phyloP scores from a whole-genome alignment of 2,888 invertebrate genomes.

The Petrolisthes manimaculis region DNA sequence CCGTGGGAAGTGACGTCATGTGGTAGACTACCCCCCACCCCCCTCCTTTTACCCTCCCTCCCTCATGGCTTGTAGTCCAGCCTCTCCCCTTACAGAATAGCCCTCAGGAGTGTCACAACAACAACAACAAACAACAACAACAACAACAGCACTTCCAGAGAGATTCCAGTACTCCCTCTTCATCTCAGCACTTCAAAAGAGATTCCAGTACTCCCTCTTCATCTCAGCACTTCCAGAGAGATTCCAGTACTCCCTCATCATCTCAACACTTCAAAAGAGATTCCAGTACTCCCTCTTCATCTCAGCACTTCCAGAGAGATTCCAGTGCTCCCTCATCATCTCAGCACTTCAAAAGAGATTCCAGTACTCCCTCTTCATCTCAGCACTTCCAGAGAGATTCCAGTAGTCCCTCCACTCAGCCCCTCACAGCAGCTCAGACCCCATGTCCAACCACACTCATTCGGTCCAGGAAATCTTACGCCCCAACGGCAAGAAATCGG shows the following conservation, averaged over 20 bases:
- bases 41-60: not conserved
- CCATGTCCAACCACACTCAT: constrained; percentile 37
- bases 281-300: too few relatives aligned
- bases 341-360: too few relatives aligned
- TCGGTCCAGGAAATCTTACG: constrained; percentile 56
- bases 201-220: too few relatives aligned
- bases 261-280: too few relatives aligned
- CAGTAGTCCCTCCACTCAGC: constrained; percentile 18
- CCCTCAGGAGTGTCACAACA: constrained; percentile 2
- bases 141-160: not conserved
- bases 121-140: constrained; percentile 22
- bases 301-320: too few relatives aligned
- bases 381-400: constrained; percentile 37
- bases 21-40: not conserved
- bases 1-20: not conserved
- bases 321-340: too few relatives aligned
- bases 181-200: too few relatives aligned
- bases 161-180: constrained; percentile 11
- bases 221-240: too few relatives aligned
- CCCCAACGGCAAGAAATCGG: constrained; percentile 53
- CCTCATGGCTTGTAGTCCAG: constrained; percentile 32
- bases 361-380: too few relatives aligned
- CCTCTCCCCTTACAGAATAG: constrained; percentile 47
- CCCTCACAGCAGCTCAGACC: not conserved
- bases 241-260: too few relatives aligned